Conservation (phyloP, 2,113 vertebrate genomes). For the Elachura formosa region DNA sequence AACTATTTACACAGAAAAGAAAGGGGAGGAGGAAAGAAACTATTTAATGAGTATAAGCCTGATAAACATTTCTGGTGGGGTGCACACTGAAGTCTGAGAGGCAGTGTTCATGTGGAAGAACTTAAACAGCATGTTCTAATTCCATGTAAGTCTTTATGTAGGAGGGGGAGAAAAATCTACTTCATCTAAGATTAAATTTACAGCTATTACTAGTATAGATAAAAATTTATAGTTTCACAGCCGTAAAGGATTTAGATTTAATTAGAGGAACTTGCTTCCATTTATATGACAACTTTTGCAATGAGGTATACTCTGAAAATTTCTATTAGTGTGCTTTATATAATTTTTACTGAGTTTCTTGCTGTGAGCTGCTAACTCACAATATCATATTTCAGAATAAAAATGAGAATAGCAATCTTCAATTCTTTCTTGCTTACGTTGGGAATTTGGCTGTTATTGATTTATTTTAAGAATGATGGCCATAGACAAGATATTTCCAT, state of each 20-base stretch:
- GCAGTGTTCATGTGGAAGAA: not conserved
- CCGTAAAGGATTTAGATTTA: conserved; percentile 69
- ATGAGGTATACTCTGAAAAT: conserved; percentile 45
- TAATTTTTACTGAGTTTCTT: conserved; percentile 58
- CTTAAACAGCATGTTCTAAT: conserved; percentile 8
- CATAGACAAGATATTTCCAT: not conserved
- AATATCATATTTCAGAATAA: conserved; percentile 11
- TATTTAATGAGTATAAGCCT: not conserved
- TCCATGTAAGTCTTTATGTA: conserved; percentile 25
- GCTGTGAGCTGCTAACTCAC: conserved; percentile 27
- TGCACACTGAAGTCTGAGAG: not conserved
- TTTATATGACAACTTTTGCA: conserved; percentile 51
- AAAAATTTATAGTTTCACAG: conserved; percentile 68
- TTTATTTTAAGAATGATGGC: not conserved
- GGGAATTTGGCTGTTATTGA: conserved; percentile 1
- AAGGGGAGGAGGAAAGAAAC: not conserved
- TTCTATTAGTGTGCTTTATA: conserved; percentile 59
- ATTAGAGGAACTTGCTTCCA: conserved; percentile 69
- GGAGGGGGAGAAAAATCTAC: conserved; percentile 9
- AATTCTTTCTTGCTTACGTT: not conserved
- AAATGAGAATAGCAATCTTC: conserved; percentile 1
- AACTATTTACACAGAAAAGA: not conserved
- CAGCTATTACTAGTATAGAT: conserved; percentile 45
- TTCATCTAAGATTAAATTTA: conserved; percentile 68
- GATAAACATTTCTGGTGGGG: not conserved